These are phyloP conservation scores for Zaprionus africanus DNA, from an alignment of 1,140 invertebrate species.

Conservation along the genomic window DNA sequence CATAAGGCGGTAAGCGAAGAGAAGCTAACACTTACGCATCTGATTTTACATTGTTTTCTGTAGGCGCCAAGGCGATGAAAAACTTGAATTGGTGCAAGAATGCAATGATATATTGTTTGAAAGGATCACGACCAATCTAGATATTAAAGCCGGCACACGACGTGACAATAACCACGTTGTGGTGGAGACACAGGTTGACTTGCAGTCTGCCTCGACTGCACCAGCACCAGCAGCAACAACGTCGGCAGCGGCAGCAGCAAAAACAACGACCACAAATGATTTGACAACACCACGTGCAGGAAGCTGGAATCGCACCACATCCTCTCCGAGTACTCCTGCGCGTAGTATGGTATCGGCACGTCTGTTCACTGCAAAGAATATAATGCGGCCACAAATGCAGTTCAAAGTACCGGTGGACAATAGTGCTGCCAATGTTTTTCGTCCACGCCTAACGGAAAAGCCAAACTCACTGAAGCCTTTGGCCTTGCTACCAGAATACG, in stretches of 20 bases:
- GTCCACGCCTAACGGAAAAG: constrained; percentile 93
- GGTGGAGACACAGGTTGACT: constrained; percentile 83
- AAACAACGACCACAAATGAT: background rate
- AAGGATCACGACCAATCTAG: constrained; percentile 89
- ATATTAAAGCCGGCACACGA: constrained; percentile 88
- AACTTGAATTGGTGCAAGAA: constrained; percentile 90
- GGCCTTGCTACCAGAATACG: constrained; percentile 88
- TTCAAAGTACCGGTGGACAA: constrained; percentile 96
- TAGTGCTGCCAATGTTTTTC: constrained; percentile 89
- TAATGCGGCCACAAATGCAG: constrained; percentile 91
- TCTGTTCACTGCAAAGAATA: constrained; percentile 90
- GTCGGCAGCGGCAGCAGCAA: background rate
- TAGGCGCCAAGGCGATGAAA: constrained; percentile 88
- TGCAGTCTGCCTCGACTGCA: constrained; percentile 74
- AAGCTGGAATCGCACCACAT: constrained; percentile 71
- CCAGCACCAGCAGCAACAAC: constrained; percentile 25
- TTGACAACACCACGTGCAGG: constrained; percentile 64
- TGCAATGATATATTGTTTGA: constrained; percentile 93
- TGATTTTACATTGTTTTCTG: background rate
- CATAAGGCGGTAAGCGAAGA: constrained; percentile 83
- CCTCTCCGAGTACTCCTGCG: constrained; percentile 10
- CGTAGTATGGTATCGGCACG: constrained; percentile 60
- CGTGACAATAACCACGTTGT: constrained; percentile 86
- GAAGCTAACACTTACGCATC: background rate
- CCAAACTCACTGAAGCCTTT: constrained; percentile 94